These are phyloP conservation scores for Xylophagus ater DNA, from an alignment of 2,888 invertebrate species.

Conservation along the genomic window DNA sequence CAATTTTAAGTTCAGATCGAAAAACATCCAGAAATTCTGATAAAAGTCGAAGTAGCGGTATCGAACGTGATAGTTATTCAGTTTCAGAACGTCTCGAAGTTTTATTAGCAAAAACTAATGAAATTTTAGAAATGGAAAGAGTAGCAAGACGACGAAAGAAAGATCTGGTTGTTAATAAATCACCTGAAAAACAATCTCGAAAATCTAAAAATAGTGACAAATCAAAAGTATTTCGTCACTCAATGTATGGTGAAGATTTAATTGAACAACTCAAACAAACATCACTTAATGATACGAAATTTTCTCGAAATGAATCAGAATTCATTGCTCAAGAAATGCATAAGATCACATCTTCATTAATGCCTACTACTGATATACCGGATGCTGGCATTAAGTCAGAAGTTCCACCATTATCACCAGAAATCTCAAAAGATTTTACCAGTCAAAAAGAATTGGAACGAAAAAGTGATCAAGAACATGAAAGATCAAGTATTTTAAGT, in stretches of 20 bases:
- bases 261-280: slow-evolving; percentile 10
- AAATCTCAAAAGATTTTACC: slow-evolving; percentile 14
- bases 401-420: slow-evolving; percentile 17
- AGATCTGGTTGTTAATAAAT: slow-evolving; percentile 10
- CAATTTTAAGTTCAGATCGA: slow-evolving; percentile 13
- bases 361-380: neutral
- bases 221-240: slow-evolving; percentile 23
- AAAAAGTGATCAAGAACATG: slow-evolving; percentile 15
- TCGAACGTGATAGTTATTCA: slow-evolving; percentile 24
- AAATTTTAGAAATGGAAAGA: slow-evolving; percentile 33
- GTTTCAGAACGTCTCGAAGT: slow-evolving; percentile 32
- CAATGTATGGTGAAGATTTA: slow-evolving; percentile 7
- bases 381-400: slow-evolving; percentile 16
- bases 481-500: slow-evolving; percentile 17
- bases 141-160: slow-evolving; percentile 20
- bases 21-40: slow-evolving; percentile 10
- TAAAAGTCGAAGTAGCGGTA: slow-evolving; percentile 10
- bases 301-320: slow-evolving; percentile 3
- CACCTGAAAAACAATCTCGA: slow-evolving; percentile 24
- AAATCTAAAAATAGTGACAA: slow-evolving; percentile 39
- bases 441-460: slow-evolving; percentile 16
- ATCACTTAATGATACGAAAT: neutral
- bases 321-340: slow-evolving; percentile 20
- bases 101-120: slow-evolving; percentile 30
- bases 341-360: slow-evolving; percentile 16